A percentile compares a stretch with the other conserved stretches of the same genome.
Conservation (phyloP, 2,888 invertebrate genomes). For the Melanostoma scalare region DNA sequence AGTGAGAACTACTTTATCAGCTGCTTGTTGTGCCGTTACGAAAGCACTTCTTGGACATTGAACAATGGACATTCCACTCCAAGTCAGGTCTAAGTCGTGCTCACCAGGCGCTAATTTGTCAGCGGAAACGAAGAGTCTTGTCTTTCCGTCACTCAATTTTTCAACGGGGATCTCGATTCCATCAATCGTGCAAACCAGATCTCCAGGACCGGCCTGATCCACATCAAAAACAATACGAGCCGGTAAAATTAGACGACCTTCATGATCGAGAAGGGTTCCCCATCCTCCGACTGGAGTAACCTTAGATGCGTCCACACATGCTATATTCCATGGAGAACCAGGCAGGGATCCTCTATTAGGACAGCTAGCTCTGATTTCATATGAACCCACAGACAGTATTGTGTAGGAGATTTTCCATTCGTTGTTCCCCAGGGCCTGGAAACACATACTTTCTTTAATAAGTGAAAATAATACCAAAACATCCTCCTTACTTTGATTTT, state of each 20-base stretch:
- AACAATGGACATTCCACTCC: conserved; percentile 89
- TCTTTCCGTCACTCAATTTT: conserved; percentile 80
- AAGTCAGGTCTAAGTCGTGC: conserved; percentile 88
- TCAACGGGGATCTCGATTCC: conserved; percentile 84
- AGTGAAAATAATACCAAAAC: neutral
- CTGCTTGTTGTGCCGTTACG: conserved; percentile 83
- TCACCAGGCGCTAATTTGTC: conserved; percentile 87
- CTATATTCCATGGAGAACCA: conserved; percentile 92
- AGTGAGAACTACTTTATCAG: conserved; percentile 91
- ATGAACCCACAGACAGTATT: conserved; percentile 95
- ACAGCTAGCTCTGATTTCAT: conserved; percentile 92
- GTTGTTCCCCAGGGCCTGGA: conserved; percentile 85
- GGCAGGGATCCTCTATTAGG: conserved; percentile 85
- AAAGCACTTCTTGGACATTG: conserved; percentile 88
- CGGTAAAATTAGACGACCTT: conserved; percentile 88
- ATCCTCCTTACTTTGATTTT: conserved; percentile 78
- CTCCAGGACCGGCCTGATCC: conserved; percentile 94
- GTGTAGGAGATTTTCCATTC: conserved; percentile 95
- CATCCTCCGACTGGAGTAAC: conserved; percentile 90
- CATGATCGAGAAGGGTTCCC: conserved; percentile 90
- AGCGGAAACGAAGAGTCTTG: conserved; percentile 83
- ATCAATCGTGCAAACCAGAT: conserved; percentile 86
- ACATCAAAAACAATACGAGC: conserved; percentile 93
- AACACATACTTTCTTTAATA: neutral
- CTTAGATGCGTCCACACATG: conserved; percentile 81